These are phyloP conservation scores for Anoplolepis gracilipes DNA, from an alignment of 1,140 invertebrate genomes.

Conservation along the genomic window DNA sequence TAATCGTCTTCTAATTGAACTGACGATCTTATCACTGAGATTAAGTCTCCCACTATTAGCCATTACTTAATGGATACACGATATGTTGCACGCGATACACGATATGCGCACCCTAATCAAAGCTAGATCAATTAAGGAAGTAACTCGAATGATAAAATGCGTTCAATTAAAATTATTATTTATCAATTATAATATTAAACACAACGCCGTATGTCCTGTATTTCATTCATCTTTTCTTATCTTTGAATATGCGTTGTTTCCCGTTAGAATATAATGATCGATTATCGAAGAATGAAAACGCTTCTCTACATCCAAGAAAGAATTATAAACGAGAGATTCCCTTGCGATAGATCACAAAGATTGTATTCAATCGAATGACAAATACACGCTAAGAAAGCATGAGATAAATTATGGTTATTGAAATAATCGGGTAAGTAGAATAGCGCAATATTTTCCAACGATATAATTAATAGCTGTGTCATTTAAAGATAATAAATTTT, in stretches of 20 bases:
- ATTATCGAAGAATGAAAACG: slow-evolving; percentile 35
- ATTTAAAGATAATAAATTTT: background rate
- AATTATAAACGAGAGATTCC: slow-evolving; percentile 18
- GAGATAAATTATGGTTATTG: background rate
- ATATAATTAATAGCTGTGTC: slow-evolving; percentile 20
- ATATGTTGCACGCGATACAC: background rate
- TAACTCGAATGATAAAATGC: slow-evolving; percentile 26
- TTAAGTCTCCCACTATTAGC: background rate
- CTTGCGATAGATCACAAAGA: background rate
- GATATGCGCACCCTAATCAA: slow-evolving; percentile 7
- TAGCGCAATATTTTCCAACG: background rate
- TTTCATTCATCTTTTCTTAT: slow-evolving; percentile 13
- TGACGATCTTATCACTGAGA: slow-evolving; percentile 27
- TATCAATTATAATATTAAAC: slow-evolving; percentile 12
- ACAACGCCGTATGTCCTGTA: background rate
- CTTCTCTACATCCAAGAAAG: background rate
- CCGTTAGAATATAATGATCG: slow-evolving; percentile 21
- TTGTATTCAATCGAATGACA: slow-evolving; percentile 20
- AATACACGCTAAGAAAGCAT: slow-evolving; percentile 11
- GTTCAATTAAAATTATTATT: slow-evolving; percentile 28
- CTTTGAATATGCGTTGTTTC: background rate
- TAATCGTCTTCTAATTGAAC: slow-evolving; percentile 35
- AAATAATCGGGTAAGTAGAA: slow-evolving; percentile 51
- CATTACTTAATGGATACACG: slow-evolving; percentile 7
- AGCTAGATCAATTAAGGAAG: background rate